These are phyloP conservation scores for Cromileptes altivelis DNA, from an alignment of 2,113 vertebrate species.

Conservation along the genomic window DNA sequence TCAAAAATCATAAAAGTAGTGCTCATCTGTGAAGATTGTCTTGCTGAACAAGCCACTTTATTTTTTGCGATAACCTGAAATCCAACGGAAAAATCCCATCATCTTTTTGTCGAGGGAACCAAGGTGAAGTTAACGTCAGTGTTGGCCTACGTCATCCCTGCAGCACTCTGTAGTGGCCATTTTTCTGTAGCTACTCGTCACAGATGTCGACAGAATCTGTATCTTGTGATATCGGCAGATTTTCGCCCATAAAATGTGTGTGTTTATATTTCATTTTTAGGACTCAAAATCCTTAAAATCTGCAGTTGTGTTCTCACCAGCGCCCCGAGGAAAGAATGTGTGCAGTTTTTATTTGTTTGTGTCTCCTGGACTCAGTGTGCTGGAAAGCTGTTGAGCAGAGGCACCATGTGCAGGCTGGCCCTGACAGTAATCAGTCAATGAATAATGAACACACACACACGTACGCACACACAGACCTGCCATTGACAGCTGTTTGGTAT, in stretches of 20 bases:
- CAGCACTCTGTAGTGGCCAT: no score
- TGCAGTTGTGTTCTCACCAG: not conserved
- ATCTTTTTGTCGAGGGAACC: no score
- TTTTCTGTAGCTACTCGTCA: no score
- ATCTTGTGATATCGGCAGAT: no score
- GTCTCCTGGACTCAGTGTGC: slow-evolving; percentile 43
- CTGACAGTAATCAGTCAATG: slow-evolving; percentile 79
- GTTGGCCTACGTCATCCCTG: no score
- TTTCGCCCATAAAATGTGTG: not conserved
- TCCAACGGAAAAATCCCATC: no score
- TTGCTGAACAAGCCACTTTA: no score
- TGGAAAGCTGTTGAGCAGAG: slow-evolving; percentile 57
- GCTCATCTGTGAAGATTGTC: no score
- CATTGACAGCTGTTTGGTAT: slow-evolving; percentile 75
- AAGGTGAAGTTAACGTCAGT: no score
- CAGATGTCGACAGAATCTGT: no score
- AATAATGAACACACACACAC: slow-evolving; percentile 77
- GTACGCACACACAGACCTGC: slow-evolving; percentile 51
- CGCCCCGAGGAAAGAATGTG: not conserved
- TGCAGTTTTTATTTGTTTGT: slow-evolving; percentile 17
- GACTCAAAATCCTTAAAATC: not conserved
- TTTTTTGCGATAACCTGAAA: no score
- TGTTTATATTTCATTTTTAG: not conserved
- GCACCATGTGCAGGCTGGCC: slow-evolving; percentile 69
- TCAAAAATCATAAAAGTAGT: no score